Percentiles rank a stretch among this genome's conserved stretches.
Evolutionary conservation across 2,888 invertebrate genomes (phyloP).

Genomic region (Ormyrus labotus): DNA sequence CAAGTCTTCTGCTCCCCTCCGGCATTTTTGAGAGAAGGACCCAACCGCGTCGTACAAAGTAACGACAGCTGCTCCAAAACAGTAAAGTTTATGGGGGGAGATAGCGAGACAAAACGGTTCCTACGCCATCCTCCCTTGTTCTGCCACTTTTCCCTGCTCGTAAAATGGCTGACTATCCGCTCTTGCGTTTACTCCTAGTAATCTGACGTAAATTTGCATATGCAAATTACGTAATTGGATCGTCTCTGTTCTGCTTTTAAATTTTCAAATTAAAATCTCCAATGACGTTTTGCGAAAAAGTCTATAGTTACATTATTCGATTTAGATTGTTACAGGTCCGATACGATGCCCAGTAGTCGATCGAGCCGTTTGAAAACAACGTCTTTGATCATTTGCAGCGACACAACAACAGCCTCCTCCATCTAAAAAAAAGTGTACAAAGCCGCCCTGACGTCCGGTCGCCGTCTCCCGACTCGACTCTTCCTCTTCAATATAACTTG

Average conservation of each 20-base stretch:
- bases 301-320: too few relatives aligned
- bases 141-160: neutral
- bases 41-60: slow-evolving; percentile 17
- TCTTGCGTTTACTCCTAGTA: slow-evolving; percentile 19
- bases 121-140: neutral
- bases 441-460: neutral
- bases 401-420: too few relatives aligned
- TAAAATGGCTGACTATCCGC: slow-evolving; percentile 52
- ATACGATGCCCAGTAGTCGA: too few relatives aligned
- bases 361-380: too few relatives aligned
- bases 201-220: slow-evolving; percentile 3
- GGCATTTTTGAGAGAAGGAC: slow-evolving; percentile 25
- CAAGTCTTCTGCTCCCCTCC: slow-evolving; percentile 41
- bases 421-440: neutral
- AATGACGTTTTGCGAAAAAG: too few relatives aligned
- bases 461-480: neutral
- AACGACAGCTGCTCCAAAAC: slow-evolving; percentile 51
- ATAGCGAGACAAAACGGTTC: slow-evolving; percentile 31
- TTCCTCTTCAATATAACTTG: neutral
- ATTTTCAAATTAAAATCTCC: too few relatives aligned
- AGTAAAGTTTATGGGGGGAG: slow-evolving; percentile 2
- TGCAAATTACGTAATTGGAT: too few relatives aligned
- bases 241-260: too few relatives aligned
- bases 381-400: too few relatives aligned
- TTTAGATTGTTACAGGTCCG: too few relatives aligned